Percentiles rank a stretch among this genome's conserved stretches.
These are phyloP conservation scores for Ylistrum balloti DNA, from an alignment of 1,140 invertebrate genomes.

Conservation along the genomic window DNA sequence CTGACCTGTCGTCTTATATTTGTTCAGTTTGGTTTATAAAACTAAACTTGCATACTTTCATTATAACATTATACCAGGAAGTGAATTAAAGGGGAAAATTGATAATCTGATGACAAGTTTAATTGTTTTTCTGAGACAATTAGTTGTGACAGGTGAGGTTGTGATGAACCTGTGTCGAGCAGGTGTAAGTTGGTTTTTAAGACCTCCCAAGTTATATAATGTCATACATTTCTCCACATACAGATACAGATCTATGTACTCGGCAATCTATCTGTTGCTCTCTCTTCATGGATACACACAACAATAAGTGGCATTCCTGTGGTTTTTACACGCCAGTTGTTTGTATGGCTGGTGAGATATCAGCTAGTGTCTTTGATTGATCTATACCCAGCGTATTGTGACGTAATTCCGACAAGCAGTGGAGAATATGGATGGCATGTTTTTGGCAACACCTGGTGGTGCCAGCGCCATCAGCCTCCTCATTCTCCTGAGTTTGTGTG, in stretches of 20 bases:
- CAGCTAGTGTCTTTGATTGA: background rate
- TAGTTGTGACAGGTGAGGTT: background rate
- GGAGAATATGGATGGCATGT: conserved; percentile 18
- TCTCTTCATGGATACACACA: background rate
- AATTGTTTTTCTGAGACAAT: background rate
- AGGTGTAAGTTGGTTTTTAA: background rate
- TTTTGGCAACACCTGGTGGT: background rate
- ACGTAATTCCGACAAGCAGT: background rate
- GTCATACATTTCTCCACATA: background rate
- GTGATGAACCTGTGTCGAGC: background rate
- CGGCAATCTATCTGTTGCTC: background rate
- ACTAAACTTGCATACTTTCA: background rate
- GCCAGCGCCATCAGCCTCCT: background rate
- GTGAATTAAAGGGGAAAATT: background rate
- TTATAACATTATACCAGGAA: background rate
- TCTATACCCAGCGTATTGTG: background rate
- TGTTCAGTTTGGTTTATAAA: background rate
- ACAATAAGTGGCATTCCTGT: background rate
- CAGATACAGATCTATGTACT: background rate
- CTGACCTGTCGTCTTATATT: no score
- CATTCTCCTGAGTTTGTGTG: background rate
- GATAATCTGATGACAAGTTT: background rate
- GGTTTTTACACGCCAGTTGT: background rate
- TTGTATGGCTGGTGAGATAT: background rate
- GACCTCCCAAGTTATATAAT: conserved; percentile 22